phyloP scores from a whole-genome alignment of 2,888 invertebrate species.

The Drosophila picticornis region DNA sequence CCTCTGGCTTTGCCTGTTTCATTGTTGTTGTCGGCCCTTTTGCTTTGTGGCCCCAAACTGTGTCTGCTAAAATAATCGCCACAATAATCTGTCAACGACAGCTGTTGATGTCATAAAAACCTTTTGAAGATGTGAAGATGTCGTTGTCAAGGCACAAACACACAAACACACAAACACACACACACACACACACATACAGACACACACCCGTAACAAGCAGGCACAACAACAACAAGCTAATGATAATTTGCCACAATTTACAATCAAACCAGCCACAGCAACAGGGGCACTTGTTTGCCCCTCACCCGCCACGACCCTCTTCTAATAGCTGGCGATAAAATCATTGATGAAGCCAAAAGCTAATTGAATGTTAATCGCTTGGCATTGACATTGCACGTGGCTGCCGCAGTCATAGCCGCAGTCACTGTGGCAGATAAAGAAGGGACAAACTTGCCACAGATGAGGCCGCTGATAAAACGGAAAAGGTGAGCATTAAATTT shows the following conservation, averaged over 20 bases:
- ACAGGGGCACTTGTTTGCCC: slow-evolving; percentile 24
- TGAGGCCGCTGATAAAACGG: slow-evolving; percentile 36
- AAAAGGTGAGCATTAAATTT: slow-evolving; percentile 65
- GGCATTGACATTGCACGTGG: slow-evolving; percentile 77
- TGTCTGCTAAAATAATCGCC: slow-evolving; percentile 83
- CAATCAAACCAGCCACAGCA: slow-evolving; percentile 62
- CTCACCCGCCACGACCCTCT: slow-evolving; percentile 15
- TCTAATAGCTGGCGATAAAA: slow-evolving; percentile 82
- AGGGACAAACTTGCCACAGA: slow-evolving; percentile 27
- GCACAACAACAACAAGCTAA: slow-evolving; percentile 60
- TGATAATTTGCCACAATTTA: slow-evolving; percentile 83
- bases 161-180: slow-evolving; percentile 28
- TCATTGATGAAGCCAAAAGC: slow-evolving; percentile 80
- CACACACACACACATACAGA: slow-evolving; percentile 34
- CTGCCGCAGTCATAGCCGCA: slow-evolving; percentile 27
- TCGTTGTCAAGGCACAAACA: slow-evolving; percentile 50
- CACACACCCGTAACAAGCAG: slow-evolving; percentile 19
- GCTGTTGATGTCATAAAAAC: slow-evolving; percentile 85
- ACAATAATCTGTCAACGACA: slow-evolving; percentile 85
- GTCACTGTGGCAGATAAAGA: slow-evolving; percentile 25
- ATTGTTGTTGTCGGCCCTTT: slow-evolving; percentile 48
- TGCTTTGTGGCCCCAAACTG: slow-evolving; percentile 45
- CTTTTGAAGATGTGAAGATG: slow-evolving; percentile 80
- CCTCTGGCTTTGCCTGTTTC: slow-evolving; percentile 3
- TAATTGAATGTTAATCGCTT: slow-evolving; percentile 83